A percentile compares a stretch with the other conserved stretches of the same genome.
Conservation (phyloP, 1,140 invertebrate genomes). For the Drosophila malerkotliana region DNA sequence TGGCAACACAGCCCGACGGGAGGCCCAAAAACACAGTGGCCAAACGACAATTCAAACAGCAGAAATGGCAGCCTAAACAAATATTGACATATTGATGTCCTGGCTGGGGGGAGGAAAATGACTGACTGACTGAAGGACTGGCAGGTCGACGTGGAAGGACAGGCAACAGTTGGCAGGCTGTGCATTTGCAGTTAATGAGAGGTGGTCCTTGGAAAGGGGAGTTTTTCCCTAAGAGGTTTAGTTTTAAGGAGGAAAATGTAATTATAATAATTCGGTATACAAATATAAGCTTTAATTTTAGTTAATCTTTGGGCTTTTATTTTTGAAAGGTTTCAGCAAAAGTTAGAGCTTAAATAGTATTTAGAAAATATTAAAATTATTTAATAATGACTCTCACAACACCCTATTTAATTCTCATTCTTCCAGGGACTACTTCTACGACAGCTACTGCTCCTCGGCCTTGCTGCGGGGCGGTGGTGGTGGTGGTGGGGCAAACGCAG, state of each 20-base stretch:
- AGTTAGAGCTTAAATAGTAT: too few relatives aligned
- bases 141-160: not conserved
- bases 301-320: too few relatives aligned
- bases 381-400: too few relatives aligned
- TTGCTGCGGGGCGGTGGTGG: conserved; percentile 83
- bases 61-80: conserved; percentile 62
- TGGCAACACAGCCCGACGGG: conserved; percentile 34
- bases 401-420: not conserved
- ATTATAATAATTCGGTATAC: not conserved
- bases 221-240: not conserved
- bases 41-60: conserved; percentile 73
- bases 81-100: conserved; percentile 59
- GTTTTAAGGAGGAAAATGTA: too few relatives aligned
- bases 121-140: conserved; percentile 10
- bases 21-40: conserved; percentile 56
- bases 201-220: not conserved
- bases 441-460: conserved; percentile 87
- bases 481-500: conserved; percentile 74
- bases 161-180: conserved; percentile 65
- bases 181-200: conserved; percentile 31
- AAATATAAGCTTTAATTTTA: too few relatives aligned
- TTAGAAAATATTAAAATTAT: too few relatives aligned
- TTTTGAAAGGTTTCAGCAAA: too few relatives aligned
- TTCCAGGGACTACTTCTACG: conserved; percentile 81
- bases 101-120: conserved; percentile 6